These are phyloP conservation scores for Oreochromis mossambicus DNA, from an alignment of 2,797 vertebrate genomes.

Conservation along the genomic window DNA sequence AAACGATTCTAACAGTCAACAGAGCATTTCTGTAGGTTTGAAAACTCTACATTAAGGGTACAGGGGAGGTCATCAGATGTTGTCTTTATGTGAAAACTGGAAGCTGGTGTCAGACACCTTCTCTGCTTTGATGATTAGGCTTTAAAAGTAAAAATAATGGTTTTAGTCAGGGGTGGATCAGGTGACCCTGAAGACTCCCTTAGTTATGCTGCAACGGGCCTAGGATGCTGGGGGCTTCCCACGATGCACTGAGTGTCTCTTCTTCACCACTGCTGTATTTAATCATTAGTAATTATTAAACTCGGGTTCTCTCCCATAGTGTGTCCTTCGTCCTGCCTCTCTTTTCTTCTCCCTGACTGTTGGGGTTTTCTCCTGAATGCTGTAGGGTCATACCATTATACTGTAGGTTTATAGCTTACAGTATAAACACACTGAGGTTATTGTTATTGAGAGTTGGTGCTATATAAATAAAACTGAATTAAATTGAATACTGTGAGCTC, in stretches of 20 bases:
- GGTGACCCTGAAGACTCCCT: not conserved
- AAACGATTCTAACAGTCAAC: not conserved
- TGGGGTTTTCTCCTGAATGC: not conserved
- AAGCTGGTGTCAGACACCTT: not conserved
- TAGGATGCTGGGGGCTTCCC: not conserved
- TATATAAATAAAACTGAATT: not conserved
- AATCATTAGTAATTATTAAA: not conserved
- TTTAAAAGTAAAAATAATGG: too few species aligned
- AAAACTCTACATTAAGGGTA: not conserved
- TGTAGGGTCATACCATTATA: not conserved
- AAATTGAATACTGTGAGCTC: not conserved
- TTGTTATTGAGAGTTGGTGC: not conserved
- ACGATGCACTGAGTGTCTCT: not conserved
- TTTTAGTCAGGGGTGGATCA: not conserved
- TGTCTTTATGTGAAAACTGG: not conserved
- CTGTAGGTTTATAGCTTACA: not conserved
- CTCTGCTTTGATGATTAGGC: too few species aligned
- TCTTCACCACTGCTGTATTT: not conserved
- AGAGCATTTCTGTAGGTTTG: not conserved
- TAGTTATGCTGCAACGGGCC: not conserved
- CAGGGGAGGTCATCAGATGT: not conserved
- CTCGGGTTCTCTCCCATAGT: not conserved
- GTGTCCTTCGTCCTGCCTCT: not conserved
- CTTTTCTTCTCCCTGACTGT: not conserved
- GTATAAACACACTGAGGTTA: not conserved